Evolutionary conservation across 1,140 invertebrate genomes (phyloP), one percentile per base, ranked within the genome.

Genomic region (Mylabris phalerata): DNA sequence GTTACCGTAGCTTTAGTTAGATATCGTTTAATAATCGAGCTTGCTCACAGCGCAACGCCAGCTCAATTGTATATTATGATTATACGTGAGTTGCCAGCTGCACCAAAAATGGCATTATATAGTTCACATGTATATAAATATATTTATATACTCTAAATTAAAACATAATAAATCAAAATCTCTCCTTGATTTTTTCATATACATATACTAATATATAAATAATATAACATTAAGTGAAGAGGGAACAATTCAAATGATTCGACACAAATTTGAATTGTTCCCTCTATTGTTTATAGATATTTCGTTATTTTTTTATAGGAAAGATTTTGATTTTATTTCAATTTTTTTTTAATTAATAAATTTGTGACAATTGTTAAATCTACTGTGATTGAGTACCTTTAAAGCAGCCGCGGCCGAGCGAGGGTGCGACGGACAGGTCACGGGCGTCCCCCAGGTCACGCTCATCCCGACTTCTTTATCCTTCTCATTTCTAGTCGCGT

Each of bases 1-100:
- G 66, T 67, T 67, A 70, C 55, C 50, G 59, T 71, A 71, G 70
- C 48, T 50, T 42, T 69, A 69, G 62, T 63, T 69, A 69, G 62
- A 61, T 48, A 42, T 68, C 61, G 50, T 65, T 60, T 26, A 49
- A 59, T 66, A 65, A 67, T 60, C 55, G 63, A 70, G 68, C 67
- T 70, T 71, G 66, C 65, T 71, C 60, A 62, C 59, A 60, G 57
- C 58, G 59, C 57, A 61, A 61, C 60, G 54, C 54, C 57, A 48
- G 57, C 59, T 63, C 52, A 62, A 59, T 54, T 50, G 59, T 61
- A 61, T 57, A 62, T 56, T 59, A 54, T 41, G 57, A 50, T 46
- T 57, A 57, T 48, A 56, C 44, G 32, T 58, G 55, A 52, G 56
- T 56, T 57, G 50, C 63, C 60, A 62, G 60, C 57, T 64, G 57